Evolutionary conservation across 2,888 invertebrate genomes (phyloP), one percentile per base, ranked within the genome.

Genomic region (Netelia virgata): DNA sequence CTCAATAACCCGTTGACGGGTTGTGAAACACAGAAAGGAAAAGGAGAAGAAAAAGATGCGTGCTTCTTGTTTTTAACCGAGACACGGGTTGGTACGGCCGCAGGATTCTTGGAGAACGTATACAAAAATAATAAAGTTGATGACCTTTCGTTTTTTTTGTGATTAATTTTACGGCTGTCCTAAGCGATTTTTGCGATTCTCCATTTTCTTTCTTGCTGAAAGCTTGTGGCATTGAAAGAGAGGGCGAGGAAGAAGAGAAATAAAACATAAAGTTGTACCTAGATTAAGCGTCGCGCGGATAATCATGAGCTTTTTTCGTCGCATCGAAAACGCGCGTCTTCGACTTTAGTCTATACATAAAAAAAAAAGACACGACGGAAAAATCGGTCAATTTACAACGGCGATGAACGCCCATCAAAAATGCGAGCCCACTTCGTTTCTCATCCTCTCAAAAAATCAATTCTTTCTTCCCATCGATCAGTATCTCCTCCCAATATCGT

Each of bases 211-310:
- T 9, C 23, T 55, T 59, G 55, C 41, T 64, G 9, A 43, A 55
- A 36, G 20, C 28, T 6, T 53, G 8, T 63, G 16, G 50, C 16
- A 16, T 70, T 53, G 47, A 43, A 14, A 16, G 66, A 28, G 43
- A 66, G 69, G 50, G 53, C 68, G 43, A 47, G 55, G 23, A 50
- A 28, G 50, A 11, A 41, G 78, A 57, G 61, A 61, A 76, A 82
- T 82, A 74, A 86, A 78, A 86, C 57, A 86, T 86, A 85, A 86
- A 85, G 83, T 88, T 86, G 79, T 84, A 87, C 53, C 64, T 55
- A 74, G 77, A 69, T 69, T 64, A 74, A 83, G 72, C 66, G 63
- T 84, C 81, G 64, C 59, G 61, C 78, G 70, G 59, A 75, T 82
- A 77, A 81, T 69, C 79, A 76, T 64, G 76, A 80, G 79, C 61